Conservation (phyloP, 2,113 vertebrate genomes). For the Ariopsis seemanni region DNA sequence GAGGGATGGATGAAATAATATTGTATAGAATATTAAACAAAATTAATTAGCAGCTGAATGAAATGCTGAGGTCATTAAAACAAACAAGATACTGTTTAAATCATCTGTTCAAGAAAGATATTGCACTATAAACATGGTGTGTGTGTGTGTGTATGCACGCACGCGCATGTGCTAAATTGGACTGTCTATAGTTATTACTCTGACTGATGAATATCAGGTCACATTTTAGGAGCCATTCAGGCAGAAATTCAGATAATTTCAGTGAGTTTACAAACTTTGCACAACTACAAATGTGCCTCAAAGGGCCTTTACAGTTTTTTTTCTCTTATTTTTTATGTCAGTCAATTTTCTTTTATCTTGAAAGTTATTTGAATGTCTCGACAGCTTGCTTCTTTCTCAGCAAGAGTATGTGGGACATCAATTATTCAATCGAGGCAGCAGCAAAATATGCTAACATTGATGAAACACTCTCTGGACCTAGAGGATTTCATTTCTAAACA, state of each 20-base stretch:
- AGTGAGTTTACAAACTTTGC: constrained; percentile 7
- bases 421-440: constrained; percentile 57
- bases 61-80: neutral
- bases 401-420: constrained; percentile 54
- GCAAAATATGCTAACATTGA: constrained; percentile 61
- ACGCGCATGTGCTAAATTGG: neutral
- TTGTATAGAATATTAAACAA: neutral
- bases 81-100: neutral
- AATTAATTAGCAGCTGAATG: neutral
- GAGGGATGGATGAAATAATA: neutral
- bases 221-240: constrained; percentile 2
- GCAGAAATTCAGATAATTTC: constrained; percentile 18
- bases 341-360: constrained; percentile 56
- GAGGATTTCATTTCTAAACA: constrained; percentile 54
- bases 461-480: constrained; percentile 54
- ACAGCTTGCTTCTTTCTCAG: constrained; percentile 56
- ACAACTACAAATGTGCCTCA: constrained; percentile 41
- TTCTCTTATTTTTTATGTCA: constrained; percentile 22
- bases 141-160: neutral
- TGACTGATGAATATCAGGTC: constrained; percentile 19
- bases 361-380: constrained; percentile 54
- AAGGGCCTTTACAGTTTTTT: constrained; percentile 43
- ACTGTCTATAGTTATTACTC: constrained; percentile 12
- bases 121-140: neutral
- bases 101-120: constrained; percentile 12